A percentile compares a stretch with the other conserved stretches of the same genome.
Conservation (phyloP, 2,797 vertebrate species). For the Smutsia temminckii region DNA sequence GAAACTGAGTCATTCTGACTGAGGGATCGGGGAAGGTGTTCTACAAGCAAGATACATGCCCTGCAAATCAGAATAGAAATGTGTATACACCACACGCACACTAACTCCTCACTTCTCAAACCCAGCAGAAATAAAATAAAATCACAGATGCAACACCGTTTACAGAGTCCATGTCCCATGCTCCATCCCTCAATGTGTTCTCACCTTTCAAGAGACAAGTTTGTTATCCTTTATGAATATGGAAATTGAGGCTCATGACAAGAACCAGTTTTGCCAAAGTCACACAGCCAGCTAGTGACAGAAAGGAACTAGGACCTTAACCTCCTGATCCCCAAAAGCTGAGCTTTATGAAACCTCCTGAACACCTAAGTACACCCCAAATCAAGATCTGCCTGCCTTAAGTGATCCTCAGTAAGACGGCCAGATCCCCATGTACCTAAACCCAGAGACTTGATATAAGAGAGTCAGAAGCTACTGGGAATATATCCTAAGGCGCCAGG, state of each 20-base stretch:
- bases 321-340: not conserved
- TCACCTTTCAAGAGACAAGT: not conserved
- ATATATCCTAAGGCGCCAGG: not conserved
- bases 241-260: not conserved
- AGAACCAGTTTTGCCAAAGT: not conserved
- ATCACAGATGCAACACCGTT: not conserved
- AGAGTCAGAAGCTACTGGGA: not conserved
- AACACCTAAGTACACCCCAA: not conserved
- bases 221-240: not conserved
- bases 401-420: not conserved
- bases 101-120: not conserved
- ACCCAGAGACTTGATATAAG: not conserved
- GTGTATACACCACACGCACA: fast-evolving
- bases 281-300: not conserved
- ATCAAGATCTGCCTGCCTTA: not conserved
- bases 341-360: not conserved
- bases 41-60: not conserved
- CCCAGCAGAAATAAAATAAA: not conserved
- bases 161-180: not conserved
- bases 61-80: not conserved
- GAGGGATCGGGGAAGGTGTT: not conserved
- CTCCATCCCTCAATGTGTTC: not conserved
- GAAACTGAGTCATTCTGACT: not conserved
- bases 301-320: not conserved
- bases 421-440: not conserved